Base-by-base conservation (phyloP, 2,888 invertebrate genomes). In the Lithosia quadra region DNA sequence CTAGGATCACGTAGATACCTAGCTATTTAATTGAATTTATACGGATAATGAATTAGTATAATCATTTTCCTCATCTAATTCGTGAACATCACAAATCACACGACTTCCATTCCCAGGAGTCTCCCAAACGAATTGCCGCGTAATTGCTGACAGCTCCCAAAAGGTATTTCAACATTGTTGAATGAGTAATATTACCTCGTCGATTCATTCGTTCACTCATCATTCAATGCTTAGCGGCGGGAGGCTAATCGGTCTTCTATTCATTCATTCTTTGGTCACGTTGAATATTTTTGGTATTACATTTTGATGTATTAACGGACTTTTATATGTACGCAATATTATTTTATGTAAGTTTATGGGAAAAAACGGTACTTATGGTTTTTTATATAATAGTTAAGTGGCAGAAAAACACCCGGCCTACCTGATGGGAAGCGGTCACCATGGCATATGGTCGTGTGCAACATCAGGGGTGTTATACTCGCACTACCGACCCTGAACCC, bases 81-180 rank as follows among this genome's bases (percentile, higher is more conserved):
- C 22, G 22, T 22, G 60, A 22, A 39, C 60, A 60, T 60, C 15
- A 60, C 36, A 18, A 49, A 49, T 43, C 28, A 43, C 10, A 43
- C 2, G 49, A 62, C 49, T 49, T 62, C 5, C 8, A 11, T 11
- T n/a, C 62, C 49, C 28, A 21, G 2, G 33, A 33, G 21, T 15
- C 21, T n/a, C 33, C 2, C 33, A 34, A 49, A 57, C 43, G 28
- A 65, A 58, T 58, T 57, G 13, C 34, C 58, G 15, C 21, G n/a
- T 65, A 65, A 65, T 65, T 21, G 21, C 43, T 59, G 64, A 57
- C 56, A 43, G 64, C 39, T 64, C 64, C 64, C 39, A 24, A 39
- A 57, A 57, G 39, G 39, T 21, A 36, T 1, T 21, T 34, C 11
- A 64, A n/a, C 8, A 18, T 28, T 57, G 22, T 24, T 39, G 57